Conservation (phyloP, 2,888 invertebrate species). For the Punctoribates punctum region DNA sequence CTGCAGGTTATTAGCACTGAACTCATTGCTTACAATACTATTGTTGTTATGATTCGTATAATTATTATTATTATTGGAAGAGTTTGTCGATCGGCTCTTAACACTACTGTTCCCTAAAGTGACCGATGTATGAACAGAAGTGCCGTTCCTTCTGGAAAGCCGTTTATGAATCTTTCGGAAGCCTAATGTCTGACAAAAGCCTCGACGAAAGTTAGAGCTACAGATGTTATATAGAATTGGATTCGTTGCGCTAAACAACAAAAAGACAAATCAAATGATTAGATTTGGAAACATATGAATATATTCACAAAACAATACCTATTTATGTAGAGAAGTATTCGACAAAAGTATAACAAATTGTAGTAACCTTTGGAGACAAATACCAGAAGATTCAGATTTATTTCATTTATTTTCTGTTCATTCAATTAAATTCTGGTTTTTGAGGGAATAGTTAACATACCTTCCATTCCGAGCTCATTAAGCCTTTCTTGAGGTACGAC, state of each 20-base stretch:
- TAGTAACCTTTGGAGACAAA: conserved; percentile 61
- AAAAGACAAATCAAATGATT: background rate
- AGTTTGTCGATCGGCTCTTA: conserved; percentile 24
- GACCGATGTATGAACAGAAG: conserved; percentile 19
- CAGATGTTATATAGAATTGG: conserved; percentile 86
- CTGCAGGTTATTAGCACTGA: background rate
- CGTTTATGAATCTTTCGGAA: conserved; percentile 12
- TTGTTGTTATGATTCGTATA: background rate
- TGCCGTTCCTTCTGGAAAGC: background rate
- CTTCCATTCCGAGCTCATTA: conserved; percentile 67
- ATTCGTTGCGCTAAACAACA: conserved; percentile 66
- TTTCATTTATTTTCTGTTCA: background rate
- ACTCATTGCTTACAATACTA: background rate
- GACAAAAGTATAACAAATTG: conserved; percentile 75
- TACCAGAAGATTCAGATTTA: background rate
- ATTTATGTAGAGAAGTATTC: conserved; percentile 82
- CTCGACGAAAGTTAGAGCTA: conserved; percentile 78
- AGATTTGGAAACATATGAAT: background rate
- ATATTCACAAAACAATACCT: background rate
- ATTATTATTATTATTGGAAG: conserved; percentile 27
- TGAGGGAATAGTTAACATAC: background rate
- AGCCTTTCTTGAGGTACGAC: conserved; percentile 67
- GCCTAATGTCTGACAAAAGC: conserved; percentile 27
- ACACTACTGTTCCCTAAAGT: conserved; percentile 7
- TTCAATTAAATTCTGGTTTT: background rate